Conservation (phyloP, 2,113 vertebrate genomes). For the Nansenia antarctica region DNA sequence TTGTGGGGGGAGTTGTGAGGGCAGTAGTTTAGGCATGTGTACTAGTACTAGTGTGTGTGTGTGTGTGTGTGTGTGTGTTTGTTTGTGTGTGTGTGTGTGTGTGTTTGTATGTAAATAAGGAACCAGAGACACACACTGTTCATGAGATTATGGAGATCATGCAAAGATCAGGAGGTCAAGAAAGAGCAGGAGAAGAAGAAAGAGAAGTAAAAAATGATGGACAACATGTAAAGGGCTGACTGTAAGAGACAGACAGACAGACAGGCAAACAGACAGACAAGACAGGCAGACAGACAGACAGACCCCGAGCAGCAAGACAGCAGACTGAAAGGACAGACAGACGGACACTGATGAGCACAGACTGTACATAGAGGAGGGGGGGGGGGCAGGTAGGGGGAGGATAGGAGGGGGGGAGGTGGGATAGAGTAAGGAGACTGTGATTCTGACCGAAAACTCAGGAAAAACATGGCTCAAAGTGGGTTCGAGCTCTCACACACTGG, state of each 20-base stretch:
- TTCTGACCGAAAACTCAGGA: slow-evolving; percentile 72
- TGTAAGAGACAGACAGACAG: slow-evolving; percentile 59
- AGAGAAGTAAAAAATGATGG: slow-evolving; percentile 50
- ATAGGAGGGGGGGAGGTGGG: slow-evolving; percentile 49
- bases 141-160: slow-evolving; percentile 60
- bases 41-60: slow-evolving; percentile 21
- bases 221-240: slow-evolving; percentile 61
- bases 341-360: slow-evolving; percentile 53
- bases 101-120: slow-evolving; percentile 42
- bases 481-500: slow-evolving; percentile 77
- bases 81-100: slow-evolving; percentile 16
- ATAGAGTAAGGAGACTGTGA: slow-evolving; percentile 80
- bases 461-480: slow-evolving; percentile 71
- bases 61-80: slow-evolving; percentile 31
- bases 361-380: slow-evolving; percentile 50
- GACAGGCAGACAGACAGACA: slow-evolving; percentile 61
- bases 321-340: slow-evolving; percentile 56
- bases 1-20: slow-evolving; percentile 30
- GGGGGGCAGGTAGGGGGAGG: slow-evolving; percentile 30
- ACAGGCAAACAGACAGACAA: slow-evolving; percentile 44
- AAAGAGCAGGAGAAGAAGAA: slow-evolving; percentile 44
- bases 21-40: slow-evolving; percentile 30
- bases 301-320: slow-evolving; percentile 74
- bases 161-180: slow-evolving; percentile 62
- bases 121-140: slow-evolving; percentile 41